Base-by-base conservation (phyloP, 2,888 invertebrate genomes). In the Erannis defoliaria region DNA sequence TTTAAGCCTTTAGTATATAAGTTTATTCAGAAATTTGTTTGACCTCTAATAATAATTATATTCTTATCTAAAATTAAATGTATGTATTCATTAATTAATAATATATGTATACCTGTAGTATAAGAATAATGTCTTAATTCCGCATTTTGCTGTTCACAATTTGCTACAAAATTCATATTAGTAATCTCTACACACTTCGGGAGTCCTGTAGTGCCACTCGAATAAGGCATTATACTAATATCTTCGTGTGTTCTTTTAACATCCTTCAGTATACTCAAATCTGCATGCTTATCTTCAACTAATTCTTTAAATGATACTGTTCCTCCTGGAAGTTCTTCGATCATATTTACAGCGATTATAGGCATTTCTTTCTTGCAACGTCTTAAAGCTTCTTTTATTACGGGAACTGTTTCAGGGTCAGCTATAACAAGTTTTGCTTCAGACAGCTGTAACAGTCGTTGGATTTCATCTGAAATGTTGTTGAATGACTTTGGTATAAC, bases 161-260 rank as follows among this genome's bases (percentile, higher is more conserved):
- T 94, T 0, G 94, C 77, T 1, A 94, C 78, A 3, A 95, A 57
- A 81, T 94, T 94, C 40, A 70, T 81, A 82, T 96, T 94, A 0
- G 95, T 94, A 1, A 96, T 78, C 75, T 94, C 93, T 0, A 96
- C 96, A 5, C 96, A 96, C 89, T 97, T 97, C 0, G 97, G 96
- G 19, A 96, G 68, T 0, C 98, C 98, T 0, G 97, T 98, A 0
- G 98, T 98, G 3, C 97, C 97, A 80, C 97, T 97, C 3, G 97
- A 97, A 88, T 96, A 98, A 0, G 96, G 97, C 67, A 98, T 76
- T 26, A 96, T 80, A 0, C 94, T 94, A 1, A 95, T 82, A 73
- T 96, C 96, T 12, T 95, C 88, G 0, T 89, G 69, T 37, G 69
- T 76, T 54, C 86, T 80, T 14, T 78, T 84, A 9, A 90, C 86